Evolutionary conservation across 2,888 invertebrate species (phyloP).

Genomic region (Acrocyrtus sp.): DNA sequence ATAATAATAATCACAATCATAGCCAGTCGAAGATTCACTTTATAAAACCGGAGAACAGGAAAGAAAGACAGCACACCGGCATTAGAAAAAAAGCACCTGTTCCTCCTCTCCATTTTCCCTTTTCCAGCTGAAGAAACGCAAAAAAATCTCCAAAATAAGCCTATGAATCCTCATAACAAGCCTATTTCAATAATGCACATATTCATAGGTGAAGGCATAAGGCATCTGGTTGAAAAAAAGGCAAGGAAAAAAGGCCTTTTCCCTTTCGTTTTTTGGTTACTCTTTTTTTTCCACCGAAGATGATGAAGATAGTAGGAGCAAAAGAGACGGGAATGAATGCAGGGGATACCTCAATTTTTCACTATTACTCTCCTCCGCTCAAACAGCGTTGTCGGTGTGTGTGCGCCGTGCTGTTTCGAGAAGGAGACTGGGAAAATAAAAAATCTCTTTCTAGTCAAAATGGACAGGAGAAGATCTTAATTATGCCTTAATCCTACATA

Average conservation of each 20-base stretch:
- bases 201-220: not conserved
- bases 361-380: not conserved
- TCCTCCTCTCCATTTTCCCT: conserved; percentile 18
- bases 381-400: no score
- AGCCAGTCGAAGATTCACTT: no score
- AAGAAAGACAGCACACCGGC: not conserved
- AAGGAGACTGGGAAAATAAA: not conserved
- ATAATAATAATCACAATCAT: not conserved
- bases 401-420: not conserved
- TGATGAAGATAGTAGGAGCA: not conserved
- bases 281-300: not conserved
- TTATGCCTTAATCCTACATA: conserved; percentile 39
- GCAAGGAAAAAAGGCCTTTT: not conserved
- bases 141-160: not conserved
- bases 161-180: no score
- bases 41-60: no score
- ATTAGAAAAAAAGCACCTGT: conserved; percentile 47
- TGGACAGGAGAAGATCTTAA: conserved; percentile 47
- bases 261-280: no score
- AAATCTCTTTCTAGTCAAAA: conserved; percentile 25
- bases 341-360: not conserved
- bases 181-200: not conserved
- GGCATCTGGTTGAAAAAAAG: not conserved
- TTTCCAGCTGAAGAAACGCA: conserved; percentile 21
- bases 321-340: no score